Conservation (phyloP, 2,797 vertebrate species). For the Sebastes jordani region DNA sequence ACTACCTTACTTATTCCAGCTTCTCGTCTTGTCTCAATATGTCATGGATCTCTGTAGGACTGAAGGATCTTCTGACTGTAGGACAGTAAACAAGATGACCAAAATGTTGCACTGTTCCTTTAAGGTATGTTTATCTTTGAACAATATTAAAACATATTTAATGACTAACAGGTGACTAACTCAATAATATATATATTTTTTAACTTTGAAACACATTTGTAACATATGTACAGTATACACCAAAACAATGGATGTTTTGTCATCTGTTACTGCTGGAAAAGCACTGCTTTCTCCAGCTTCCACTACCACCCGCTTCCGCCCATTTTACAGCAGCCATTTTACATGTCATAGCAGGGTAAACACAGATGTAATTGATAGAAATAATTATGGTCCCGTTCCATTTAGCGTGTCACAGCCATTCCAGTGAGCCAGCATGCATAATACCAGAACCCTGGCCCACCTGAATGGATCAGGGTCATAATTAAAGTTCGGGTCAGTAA, state of each 20-base stretch:
- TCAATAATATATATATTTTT: not conserved
- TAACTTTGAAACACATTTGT: not conserved
- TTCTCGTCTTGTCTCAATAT: not conserved
- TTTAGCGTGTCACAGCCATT: too few species aligned
- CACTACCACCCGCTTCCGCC: not conserved
- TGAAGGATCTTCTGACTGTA: not conserved
- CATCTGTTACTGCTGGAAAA: not conserved
- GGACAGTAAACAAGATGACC: not conserved
- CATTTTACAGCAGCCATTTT: too few species aligned
- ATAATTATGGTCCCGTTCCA: too few species aligned
- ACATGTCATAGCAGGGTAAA: too few species aligned
- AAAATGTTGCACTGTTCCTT: not conserved
- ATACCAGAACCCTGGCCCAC: fast-evolving
- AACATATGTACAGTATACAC: not conserved
- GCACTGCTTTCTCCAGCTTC: not conserved
- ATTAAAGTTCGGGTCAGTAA: too few species aligned
- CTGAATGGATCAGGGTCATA: too few species aligned
- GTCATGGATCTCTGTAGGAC: not conserved
- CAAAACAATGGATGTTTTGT: not conserved
- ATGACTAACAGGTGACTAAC: not conserved
- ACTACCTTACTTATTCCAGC: not conserved
- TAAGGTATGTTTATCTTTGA: not conserved
- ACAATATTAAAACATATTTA: not conserved
- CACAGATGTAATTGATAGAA: too few species aligned
- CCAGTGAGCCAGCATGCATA: too few species aligned